These are phyloP conservation scores for Agrypnus murinus DNA, from an alignment of 2,888 invertebrate genomes.

Conservation along the genomic window DNA sequence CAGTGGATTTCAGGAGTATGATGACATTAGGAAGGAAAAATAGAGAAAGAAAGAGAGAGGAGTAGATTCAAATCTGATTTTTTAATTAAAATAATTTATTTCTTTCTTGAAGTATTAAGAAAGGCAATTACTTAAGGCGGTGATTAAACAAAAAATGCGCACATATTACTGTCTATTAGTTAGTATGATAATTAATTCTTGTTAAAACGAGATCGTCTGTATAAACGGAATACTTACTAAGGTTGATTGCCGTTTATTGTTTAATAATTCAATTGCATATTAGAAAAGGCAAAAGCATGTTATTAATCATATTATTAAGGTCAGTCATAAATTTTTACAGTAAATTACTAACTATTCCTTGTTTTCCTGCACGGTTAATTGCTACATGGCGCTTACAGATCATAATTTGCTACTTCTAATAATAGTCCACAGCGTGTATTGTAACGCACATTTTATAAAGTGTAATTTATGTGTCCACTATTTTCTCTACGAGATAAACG, in stretches of 20 bases:
- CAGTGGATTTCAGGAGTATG: slow-evolving; percentile 9
- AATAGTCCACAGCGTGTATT: slow-evolving; percentile 40
- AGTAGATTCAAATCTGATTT: neutral
- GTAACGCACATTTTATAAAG: slow-evolving; percentile 45
- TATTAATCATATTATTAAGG: slow-evolving; percentile 50
- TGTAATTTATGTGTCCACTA: slow-evolving; percentile 39
- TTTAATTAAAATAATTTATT: neutral
- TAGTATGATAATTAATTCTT: slow-evolving; percentile 20
- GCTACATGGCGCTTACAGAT: slow-evolving; percentile 49
- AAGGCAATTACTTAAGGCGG: slow-evolving; percentile 1
- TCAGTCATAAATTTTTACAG: slow-evolving; percentile 44
- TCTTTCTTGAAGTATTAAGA: neutral
- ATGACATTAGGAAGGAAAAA: neutral
- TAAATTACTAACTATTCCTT: slow-evolving; percentile 47
- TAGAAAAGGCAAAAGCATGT: slow-evolving; percentile 31
- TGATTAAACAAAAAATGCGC: neutral
- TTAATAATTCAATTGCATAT: slow-evolving; percentile 41
- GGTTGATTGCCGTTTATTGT: slow-evolving; percentile 38
- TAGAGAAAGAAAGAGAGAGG: neutral
- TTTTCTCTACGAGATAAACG: slow-evolving; percentile 37
- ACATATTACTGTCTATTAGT: slow-evolving; percentile 25
- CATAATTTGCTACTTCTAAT: slow-evolving; percentile 50
- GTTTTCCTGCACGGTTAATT: slow-evolving; percentile 48
- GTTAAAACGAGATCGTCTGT: slow-evolving; percentile 11
- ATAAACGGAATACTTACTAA: slow-evolving; percentile 11